Evolutionary conservation across 2,797 vertebrate genomes (phyloP).

Genomic region (Thamnophis elegans): DNA sequence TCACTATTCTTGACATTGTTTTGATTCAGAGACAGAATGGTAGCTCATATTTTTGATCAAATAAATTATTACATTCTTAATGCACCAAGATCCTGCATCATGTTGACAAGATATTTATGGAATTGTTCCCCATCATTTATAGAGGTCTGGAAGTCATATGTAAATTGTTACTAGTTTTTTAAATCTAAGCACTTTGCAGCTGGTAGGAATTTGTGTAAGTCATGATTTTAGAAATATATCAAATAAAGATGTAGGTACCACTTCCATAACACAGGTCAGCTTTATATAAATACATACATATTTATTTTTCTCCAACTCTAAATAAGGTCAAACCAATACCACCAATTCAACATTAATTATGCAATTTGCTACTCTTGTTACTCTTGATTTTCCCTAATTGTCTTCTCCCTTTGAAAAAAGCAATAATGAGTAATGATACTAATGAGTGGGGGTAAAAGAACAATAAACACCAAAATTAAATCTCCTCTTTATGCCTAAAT

Average conservation of each 20-base stretch:
- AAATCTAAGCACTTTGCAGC: neutral
- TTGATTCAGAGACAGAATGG: neutral
- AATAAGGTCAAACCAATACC: conserved; percentile 14
- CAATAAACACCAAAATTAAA: conserved; percentile 32
- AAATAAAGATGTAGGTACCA: neutral
- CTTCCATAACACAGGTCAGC: neutral
- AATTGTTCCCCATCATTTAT: neutral
- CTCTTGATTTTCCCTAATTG: neutral
- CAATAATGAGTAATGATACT: conserved; percentile 27
- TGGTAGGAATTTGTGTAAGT: neutral
- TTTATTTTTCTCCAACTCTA: conserved; percentile 3
- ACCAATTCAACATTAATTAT: conserved; percentile 5
- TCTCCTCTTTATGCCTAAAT: conserved; percentile 2
- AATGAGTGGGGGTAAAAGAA: conserved; percentile 17
- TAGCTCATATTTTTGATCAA: neutral
- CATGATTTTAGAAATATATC: neutral
- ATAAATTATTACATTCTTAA: neutral
- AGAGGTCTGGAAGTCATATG: neutral
- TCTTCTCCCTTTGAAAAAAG: conserved; percentile 20
- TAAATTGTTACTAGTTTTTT: neutral
- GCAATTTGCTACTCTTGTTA: conserved; percentile 24
- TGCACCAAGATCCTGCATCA: neutral
- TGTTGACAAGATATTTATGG: neutral
- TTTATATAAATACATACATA: neutral
- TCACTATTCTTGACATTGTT: neutral